These are phyloP conservation scores for Oncorhynchus mykiss DNA, from an alignment of 2,113 vertebrate species.

Conservation along the genomic window DNA sequence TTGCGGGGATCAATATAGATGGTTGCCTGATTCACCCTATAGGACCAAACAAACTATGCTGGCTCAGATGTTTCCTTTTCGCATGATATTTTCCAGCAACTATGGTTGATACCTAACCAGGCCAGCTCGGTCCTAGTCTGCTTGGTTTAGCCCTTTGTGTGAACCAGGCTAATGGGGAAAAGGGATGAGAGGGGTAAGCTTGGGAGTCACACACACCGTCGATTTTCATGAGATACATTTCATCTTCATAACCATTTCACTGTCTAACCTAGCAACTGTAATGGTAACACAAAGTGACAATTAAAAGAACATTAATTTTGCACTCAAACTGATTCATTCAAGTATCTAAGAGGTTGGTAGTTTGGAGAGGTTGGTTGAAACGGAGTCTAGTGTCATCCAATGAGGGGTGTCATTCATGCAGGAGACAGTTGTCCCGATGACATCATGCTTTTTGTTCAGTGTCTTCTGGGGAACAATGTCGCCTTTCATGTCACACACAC, in stretches of 20 bases:
- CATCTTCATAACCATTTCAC: background rate
- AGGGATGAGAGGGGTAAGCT: background rate
- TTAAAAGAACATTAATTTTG: background rate
- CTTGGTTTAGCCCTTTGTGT: background rate
- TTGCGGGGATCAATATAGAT: background rate
- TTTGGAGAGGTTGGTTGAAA: conserved; percentile 18
- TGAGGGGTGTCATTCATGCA: conserved; percentile 62
- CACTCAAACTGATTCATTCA: background rate
- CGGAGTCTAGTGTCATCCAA: conserved; percentile 66
- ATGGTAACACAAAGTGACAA: background rate
- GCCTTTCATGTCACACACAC: conserved; percentile 49
- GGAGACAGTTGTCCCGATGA: conserved; percentile 57
- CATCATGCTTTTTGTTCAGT: conserved; percentile 72
- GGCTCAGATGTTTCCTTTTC: too few species aligned
- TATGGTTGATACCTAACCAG: background rate
- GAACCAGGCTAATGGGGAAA: background rate
- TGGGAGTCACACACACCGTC: too few species aligned
- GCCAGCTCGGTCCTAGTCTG: background rate
- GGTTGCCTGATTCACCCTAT: background rate
- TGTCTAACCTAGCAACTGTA: background rate
- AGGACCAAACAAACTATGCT: too few species aligned
- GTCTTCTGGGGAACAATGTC: conserved; percentile 68
- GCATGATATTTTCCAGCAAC: too few species aligned
- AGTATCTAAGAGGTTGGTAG: background rate
- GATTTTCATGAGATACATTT: background rate